Evolutionary conservation across 2,888 invertebrate species (phyloP).

Genomic region (Norana najaformis): DNA sequence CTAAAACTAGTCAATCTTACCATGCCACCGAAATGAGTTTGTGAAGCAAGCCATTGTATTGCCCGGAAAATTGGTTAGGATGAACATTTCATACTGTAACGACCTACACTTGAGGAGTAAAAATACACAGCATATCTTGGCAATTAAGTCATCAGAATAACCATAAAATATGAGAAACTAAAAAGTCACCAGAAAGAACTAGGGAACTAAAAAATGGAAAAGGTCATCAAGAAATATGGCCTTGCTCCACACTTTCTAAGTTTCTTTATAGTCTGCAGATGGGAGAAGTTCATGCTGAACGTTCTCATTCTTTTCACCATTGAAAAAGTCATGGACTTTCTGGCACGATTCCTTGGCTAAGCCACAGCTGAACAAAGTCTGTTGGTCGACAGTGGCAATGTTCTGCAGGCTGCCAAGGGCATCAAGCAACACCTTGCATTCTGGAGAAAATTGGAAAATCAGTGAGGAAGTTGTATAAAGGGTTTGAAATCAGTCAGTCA

Average conservation of each 20-base stretch:
- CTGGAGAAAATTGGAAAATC: background rate
- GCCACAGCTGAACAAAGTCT: background rate
- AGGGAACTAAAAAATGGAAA: background rate
- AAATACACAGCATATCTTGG: background rate
- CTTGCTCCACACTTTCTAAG: background rate
- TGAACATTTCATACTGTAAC: background rate
- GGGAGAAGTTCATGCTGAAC: background rate
- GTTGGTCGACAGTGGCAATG: background rate
- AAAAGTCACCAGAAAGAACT: background rate
- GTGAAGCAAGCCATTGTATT: background rate
- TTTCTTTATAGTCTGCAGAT: background rate
- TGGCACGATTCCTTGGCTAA: slow-evolving; percentile 18
- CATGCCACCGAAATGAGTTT: background rate
- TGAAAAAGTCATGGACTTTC: background rate
- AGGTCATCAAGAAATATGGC: background rate
- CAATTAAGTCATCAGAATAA: background rate
- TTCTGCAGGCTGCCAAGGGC: slow-evolving; percentile 21
- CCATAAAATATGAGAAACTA: background rate
- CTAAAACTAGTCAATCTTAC: background rate
- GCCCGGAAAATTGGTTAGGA: background rate
- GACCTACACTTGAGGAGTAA: background rate
- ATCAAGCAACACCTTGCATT: background rate
- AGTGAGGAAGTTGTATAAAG: background rate
- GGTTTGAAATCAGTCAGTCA: background rate
- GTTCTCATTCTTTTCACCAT: background rate